These are phyloP conservation scores for Kradibia gibbosae DNA, from an alignment of 1,140 invertebrate species.

Conservation along the genomic window DNA sequence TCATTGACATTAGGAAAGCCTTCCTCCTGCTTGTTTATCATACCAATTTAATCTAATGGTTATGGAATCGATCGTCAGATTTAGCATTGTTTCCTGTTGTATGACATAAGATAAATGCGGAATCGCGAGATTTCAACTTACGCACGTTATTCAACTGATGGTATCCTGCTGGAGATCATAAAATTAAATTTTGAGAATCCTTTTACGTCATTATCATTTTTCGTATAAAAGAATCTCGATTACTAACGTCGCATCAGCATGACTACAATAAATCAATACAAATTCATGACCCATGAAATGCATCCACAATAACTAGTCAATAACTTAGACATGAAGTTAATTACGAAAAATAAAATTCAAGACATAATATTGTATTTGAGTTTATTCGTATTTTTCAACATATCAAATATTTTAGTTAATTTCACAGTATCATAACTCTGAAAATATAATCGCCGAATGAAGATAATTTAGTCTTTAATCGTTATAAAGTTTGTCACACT, in stretches of 20 bases:
- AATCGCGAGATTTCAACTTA: background rate
- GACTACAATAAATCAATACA: background rate
- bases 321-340: background rate
- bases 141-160: background rate
- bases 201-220: background rate
- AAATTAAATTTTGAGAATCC: background rate
- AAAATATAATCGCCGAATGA: no score
- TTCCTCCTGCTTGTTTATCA: no score
- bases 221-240: background rate
- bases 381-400: no score
- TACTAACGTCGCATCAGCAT: background rate
- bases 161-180: background rate
- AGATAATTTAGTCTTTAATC: no score
- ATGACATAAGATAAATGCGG: background rate
- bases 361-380: no score
- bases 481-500: no score
- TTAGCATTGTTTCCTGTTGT: background rate
- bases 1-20: no score
- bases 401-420: no score
- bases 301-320: background rate
- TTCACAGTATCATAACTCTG: no score
- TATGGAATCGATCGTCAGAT: background rate
- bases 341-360: background rate
- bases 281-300: background rate
- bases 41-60: no score